phyloP scores from a whole-genome alignment of 2,888 invertebrate species.

The Tubulanus polymorphus region DNA sequence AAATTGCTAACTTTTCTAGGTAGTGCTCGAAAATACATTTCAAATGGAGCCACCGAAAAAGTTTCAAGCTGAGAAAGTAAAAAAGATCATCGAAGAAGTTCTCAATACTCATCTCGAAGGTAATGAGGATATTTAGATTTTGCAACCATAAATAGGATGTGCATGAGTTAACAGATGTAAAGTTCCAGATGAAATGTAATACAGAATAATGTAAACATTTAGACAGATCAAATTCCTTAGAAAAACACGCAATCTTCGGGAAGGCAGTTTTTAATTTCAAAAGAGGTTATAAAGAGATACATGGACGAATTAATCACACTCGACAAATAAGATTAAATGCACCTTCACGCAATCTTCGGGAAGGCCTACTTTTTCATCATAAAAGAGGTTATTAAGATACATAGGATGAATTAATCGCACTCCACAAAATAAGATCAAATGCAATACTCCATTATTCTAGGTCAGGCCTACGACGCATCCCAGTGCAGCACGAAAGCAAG shows the following conservation, averaged over 20 bases:
- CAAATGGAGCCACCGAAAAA: slow-evolving; percentile 30
- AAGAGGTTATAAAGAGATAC: too few relatives aligned
- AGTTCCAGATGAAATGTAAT: too few relatives aligned
- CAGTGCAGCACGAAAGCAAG: slow-evolving; percentile 29
- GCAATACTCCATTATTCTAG: slow-evolving; percentile 18
- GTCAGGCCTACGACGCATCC: slow-evolving; percentile 28
- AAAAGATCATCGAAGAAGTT: slow-evolving; percentile 29
- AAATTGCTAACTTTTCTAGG: background rate
- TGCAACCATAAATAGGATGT: too few relatives aligned
- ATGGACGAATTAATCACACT: too few relatives aligned
- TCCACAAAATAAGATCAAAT: too few relatives aligned
- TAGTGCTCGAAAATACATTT: slow-evolving; percentile 30
- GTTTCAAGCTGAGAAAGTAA: slow-evolving; percentile 30
- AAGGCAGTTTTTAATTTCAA: too few relatives aligned
- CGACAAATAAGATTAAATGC: too few relatives aligned
- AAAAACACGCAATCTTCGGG: background rate
- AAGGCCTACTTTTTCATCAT: background rate
- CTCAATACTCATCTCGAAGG: slow-evolving; percentile 26
- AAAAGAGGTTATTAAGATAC: too few relatives aligned
- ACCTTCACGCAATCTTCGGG: too few relatives aligned
- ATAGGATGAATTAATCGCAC: too few relatives aligned
- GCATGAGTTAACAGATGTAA: too few relatives aligned
- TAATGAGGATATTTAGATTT: slow-evolving; percentile 12
- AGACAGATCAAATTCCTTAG: background rate
- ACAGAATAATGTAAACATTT: slow-evolving; percentile 1